A percentile compares a stretch with the other conserved stretches of the same genome.
Evolutionary conservation across 2,797 vertebrate genomes (phyloP).

Genomic region (Percopsis omiscomaycus): DNA sequence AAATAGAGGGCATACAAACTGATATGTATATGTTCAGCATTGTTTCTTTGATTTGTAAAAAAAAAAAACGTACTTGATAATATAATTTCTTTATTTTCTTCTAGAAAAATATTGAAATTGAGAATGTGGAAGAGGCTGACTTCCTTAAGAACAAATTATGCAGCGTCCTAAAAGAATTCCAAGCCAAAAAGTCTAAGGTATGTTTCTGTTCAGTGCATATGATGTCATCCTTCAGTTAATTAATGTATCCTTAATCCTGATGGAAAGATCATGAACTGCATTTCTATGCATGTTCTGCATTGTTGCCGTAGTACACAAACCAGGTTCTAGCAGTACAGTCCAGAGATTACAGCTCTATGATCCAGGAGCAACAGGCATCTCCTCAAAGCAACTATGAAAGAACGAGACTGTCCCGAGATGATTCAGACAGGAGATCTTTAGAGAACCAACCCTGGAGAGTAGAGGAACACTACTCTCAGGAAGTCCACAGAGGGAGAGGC

Average conservation of each 20-base stretch:
- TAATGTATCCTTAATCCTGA: background rate
- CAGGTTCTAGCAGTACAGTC: conserved; percentile 25
- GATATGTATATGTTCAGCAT: background rate
- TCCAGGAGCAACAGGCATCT: conserved; percentile 21
- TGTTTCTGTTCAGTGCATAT: conserved; percentile 52
- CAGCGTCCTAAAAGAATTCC: conserved; percentile 77
- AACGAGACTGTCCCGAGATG: conserved; percentile 24
- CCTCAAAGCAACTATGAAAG: conserved; percentile 33
- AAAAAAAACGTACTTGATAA: background rate
- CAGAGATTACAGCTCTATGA: conserved; percentile 50
- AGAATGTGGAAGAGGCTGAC: conserved; percentile 76
- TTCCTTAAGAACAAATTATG: conserved; percentile 78
- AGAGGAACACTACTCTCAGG: conserved; percentile 32
- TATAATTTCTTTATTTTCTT: background rate
- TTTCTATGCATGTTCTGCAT: background rate
- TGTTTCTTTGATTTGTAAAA: background rate
- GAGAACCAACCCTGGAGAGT: conserved; percentile 23
- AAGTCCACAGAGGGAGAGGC: conserved; percentile 31
- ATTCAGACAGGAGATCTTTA: conserved; percentile 34
- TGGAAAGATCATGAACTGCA: background rate
- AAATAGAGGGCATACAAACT: too few species aligned
- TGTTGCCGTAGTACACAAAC: conserved; percentile 43
- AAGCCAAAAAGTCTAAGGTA: conserved; percentile 65
- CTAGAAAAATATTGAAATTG: conserved; percentile 76
- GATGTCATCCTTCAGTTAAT: background rate